phyloP scores from a whole-genome alignment of 2,797 vertebrate species.

The Halcyon leucocephala region DNA sequence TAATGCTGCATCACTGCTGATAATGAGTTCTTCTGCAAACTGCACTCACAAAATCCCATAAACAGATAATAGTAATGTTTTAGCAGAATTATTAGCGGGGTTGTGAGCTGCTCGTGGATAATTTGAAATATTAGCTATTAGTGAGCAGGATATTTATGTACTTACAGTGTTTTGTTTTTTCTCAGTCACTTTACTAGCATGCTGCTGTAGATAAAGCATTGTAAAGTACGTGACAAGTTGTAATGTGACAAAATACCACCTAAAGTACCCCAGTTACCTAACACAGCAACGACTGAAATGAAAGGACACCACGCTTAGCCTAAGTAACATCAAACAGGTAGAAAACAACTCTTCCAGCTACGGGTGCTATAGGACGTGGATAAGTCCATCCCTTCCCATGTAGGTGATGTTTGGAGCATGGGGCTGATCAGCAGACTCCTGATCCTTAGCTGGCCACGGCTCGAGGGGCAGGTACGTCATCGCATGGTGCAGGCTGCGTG shows the following conservation, averaged over 20 bases:
- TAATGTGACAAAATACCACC: constrained; percentile 14
- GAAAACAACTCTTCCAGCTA: not conserved
- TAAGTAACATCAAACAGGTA: not conserved
- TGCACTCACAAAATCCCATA: not conserved
- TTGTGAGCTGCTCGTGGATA: constrained; percentile 1
- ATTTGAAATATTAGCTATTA: constrained; percentile 34
- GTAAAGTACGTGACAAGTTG: not conserved
- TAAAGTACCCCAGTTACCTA: not conserved
- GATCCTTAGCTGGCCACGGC: not conserved
- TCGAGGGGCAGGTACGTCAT: not conserved
- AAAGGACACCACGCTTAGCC: not conserved
- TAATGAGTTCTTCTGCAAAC: not conserved
- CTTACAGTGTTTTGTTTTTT: not conserved
- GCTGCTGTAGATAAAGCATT: not conserved
- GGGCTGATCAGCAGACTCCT: not conserved
- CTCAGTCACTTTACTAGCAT: not conserved
- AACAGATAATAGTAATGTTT: not conserved
- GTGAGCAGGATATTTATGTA: constrained; percentile 31
- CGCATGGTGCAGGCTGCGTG: fast-evolving
- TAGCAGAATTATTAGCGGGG: not conserved
- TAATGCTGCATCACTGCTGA: not conserved
- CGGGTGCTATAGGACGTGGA: fast-evolving
- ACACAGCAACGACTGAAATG: not conserved
- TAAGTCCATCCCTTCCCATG: not conserved
- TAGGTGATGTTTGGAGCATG: not conserved